A percentile compares a stretch with the other conserved stretches of the same genome.
Conservation (phyloP, 2,888 invertebrate species). For the Choreutis nemorana region DNA sequence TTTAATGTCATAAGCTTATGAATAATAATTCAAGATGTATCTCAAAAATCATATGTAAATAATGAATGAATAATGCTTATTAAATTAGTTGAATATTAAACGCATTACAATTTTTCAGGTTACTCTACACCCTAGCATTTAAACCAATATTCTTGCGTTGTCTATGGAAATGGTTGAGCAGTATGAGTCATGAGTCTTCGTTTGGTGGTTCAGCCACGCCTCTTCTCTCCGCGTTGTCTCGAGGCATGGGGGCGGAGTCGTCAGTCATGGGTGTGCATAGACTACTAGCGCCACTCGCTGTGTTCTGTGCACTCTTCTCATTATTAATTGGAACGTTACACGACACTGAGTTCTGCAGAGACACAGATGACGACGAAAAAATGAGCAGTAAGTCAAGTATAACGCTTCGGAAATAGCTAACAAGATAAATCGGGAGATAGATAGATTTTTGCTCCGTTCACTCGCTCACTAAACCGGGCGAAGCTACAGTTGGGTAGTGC, state of each 20-base stretch:
- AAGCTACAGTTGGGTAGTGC: no score
- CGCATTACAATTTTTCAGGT: conserved; percentile 35
- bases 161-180: conserved; percentile 72
- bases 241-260: conserved; percentile 68
- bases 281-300: conserved; percentile 79
- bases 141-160: conserved; percentile 79
- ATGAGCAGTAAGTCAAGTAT: conserved; percentile 38
- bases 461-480: no score
- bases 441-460: no score
- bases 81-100: neutral
- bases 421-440: no score
- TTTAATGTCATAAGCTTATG: neutral
- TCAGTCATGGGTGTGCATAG: conserved; percentile 69
- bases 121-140: conserved; percentile 82
- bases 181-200: conserved; percentile 38
- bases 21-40: neutral
- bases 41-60: neutral
- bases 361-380: conserved; percentile 52
- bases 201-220: conserved; percentile 61
- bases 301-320: conserved; percentile 85
- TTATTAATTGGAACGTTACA: conserved; percentile 83
- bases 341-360: conserved; percentile 78
- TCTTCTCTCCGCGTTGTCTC: conserved; percentile 70
- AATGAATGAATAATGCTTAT: neutral
- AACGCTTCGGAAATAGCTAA: no score